These are phyloP conservation scores for Streblospio benedicti DNA, from an alignment of 1,140 invertebrate genomes.

Conservation along the genomic window DNA sequence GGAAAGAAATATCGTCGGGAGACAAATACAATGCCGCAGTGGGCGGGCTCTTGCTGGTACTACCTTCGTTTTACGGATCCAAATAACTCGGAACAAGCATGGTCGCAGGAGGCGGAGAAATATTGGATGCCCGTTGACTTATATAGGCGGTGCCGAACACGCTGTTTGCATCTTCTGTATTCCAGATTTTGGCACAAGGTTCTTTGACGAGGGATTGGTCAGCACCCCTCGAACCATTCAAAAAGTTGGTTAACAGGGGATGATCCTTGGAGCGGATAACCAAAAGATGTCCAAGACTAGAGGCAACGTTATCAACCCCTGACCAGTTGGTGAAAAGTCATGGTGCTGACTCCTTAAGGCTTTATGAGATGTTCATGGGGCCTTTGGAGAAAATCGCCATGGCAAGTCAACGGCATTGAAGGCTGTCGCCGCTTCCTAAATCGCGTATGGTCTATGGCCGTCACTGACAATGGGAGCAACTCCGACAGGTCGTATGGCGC, in stretches of 20 bases:
- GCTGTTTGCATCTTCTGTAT: constrained; percentile 7
- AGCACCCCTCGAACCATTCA: neutral
- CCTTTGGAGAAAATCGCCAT: too few species aligned
- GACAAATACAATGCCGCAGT: constrained; percentile 93
- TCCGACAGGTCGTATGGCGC: too few species aligned
- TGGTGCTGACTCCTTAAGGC: too few species aligned
- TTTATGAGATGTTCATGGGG: too few species aligned
- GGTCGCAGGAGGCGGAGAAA: constrained; percentile 54
- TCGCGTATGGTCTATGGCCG: too few species aligned
- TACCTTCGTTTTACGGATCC: constrained; percentile 78
- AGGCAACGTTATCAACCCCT: too few species aligned
- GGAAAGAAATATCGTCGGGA: constrained; percentile 57
- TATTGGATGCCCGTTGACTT: constrained; percentile 70
- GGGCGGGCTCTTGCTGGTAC: constrained; percentile 95
- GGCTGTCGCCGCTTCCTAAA: too few species aligned
- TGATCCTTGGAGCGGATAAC: constrained; percentile 6
- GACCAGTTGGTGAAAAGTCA: too few species aligned
- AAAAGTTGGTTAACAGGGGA: neutral
- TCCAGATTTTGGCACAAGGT: constrained; percentile 6
- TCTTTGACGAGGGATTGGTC: neutral
- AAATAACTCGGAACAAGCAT: constrained; percentile 60
- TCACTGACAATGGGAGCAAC: too few species aligned
- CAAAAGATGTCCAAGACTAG: too few species aligned
- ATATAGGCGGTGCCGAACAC: too few species aligned
- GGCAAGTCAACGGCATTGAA: too few species aligned